phyloP scores from a whole-genome alignment of 2,797 vertebrate species.

The Thaleichthys pacificus region DNA sequence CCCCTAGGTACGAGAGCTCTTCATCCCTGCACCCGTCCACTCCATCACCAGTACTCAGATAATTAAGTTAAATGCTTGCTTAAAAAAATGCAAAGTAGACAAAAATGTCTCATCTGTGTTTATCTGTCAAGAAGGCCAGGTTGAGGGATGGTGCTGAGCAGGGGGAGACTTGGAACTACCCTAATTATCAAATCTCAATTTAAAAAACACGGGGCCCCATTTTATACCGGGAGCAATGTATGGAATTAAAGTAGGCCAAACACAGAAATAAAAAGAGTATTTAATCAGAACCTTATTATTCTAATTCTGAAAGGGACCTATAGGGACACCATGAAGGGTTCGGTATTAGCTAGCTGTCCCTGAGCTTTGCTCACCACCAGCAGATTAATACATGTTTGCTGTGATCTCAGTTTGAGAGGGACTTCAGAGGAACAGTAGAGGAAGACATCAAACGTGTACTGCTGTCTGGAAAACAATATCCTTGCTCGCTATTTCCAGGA shows the following conservation, averaged over 20 bases:
- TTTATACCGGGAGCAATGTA: conserved; percentile 33
- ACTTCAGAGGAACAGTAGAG: too few species aligned
- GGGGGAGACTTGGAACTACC: conserved; percentile 15
- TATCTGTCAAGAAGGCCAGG: not conserved
- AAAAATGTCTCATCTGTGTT: conserved; percentile 16
- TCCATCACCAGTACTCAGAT: conserved; percentile 47
- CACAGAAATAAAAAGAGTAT: not conserved
- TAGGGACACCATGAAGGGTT: conserved; percentile 6
- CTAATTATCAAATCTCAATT: too few species aligned
- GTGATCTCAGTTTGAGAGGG: too few species aligned
- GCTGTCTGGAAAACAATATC: too few species aligned
- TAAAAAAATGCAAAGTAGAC: conserved; percentile 41
- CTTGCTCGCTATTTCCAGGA: too few species aligned
- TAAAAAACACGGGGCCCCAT: too few species aligned
- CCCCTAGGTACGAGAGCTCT: conserved; percentile 63
- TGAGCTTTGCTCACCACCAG: too few species aligned
- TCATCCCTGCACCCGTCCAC: conserved; percentile 38
- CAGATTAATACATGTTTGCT: too few species aligned
- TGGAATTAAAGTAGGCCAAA: conserved; percentile 61
- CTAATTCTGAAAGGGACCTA: conserved; percentile 11
- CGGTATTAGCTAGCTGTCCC: too few species aligned
- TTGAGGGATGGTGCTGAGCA: not conserved
- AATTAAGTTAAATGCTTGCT: conserved; percentile 55
- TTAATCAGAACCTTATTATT: not conserved
- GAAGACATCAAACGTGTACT: too few species aligned